These are phyloP conservation scores for Callipepla squamata DNA, from an alignment of 2,113 vertebrate genomes.

Conservation along the genomic window DNA sequence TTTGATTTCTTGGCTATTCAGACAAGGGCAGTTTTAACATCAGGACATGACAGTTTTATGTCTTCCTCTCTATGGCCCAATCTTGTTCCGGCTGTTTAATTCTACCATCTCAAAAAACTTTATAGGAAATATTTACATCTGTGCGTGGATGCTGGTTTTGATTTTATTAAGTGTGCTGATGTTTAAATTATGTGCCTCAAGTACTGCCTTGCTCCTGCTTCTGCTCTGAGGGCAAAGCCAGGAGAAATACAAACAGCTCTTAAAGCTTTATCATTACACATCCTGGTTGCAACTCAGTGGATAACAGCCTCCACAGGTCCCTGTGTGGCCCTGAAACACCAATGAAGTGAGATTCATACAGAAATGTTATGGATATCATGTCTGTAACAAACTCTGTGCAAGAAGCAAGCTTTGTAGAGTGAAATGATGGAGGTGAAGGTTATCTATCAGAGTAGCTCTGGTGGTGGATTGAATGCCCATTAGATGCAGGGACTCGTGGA, in stretches of 20 bases:
- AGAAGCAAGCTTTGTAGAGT: neutral
- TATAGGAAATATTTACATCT: neutral
- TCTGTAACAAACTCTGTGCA: neutral
- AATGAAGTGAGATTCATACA: neutral
- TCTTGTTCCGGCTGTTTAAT: neutral
- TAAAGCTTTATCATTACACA: neutral
- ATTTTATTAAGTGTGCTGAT: neutral
- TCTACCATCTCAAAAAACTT: neutral
- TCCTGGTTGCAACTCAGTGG: neutral
- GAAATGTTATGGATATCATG: neutral
- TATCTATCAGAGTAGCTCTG: neutral
- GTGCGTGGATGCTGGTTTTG: neutral
- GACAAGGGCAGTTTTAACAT: neutral
- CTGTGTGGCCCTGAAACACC: neutral
- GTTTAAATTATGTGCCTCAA: neutral
- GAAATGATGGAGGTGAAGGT: neutral
- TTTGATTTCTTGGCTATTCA: neutral
- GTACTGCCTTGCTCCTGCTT: neutral
- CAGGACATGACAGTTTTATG: neutral
- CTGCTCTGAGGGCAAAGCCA: neutral
- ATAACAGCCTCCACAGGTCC: neutral
- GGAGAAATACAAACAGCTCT: neutral
- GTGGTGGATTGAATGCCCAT: neutral
- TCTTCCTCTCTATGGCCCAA: neutral
- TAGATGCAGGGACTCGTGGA: neutral